phyloP scores from a whole-genome alignment of 92 coral and sea anemone species.

The Epizoanthus illoricatus region DNA sequence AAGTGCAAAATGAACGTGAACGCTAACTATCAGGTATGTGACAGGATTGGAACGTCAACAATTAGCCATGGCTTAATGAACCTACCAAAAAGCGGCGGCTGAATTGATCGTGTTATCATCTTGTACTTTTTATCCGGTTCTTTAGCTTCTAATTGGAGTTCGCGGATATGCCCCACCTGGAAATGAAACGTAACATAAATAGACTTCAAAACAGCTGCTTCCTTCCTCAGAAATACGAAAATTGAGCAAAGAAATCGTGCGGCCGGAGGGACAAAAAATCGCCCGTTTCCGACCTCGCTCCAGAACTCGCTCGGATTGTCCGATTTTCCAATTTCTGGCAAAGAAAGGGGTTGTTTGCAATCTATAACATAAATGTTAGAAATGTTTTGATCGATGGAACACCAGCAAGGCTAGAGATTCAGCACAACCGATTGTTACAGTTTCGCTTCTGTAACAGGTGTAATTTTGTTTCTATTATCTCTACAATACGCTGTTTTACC shows the following conservation, averaged over 20 bases:
- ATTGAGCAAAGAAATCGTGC: no score
- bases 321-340: no score
- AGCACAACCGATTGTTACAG: no score
- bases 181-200: background rate
- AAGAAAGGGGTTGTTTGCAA: no score
- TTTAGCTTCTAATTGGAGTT: slow-evolving; percentile 38
- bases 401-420: background rate
- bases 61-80: background rate
- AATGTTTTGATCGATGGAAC: background rate
- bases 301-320: no score
- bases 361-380: background rate
- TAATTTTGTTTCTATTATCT: no score
- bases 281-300: no score
- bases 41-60: background rate
- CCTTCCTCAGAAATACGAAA: no score
- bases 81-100: slow-evolving; percentile 64
- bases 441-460: no score
- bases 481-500: no score
- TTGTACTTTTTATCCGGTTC: slow-evolving; percentile 17
- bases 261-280: no score
- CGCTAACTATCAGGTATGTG: background rate
- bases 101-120: slow-evolving; percentile 52
- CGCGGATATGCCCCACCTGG: slow-evolving; percentile 51
- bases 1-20: background rate
- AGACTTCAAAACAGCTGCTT: no score